A percentile compares a stretch with the other conserved stretches of the same genome.
phyloP scores from a whole-genome alignment of 2,888 invertebrate genomes.

The Epinotia bilunana region DNA sequence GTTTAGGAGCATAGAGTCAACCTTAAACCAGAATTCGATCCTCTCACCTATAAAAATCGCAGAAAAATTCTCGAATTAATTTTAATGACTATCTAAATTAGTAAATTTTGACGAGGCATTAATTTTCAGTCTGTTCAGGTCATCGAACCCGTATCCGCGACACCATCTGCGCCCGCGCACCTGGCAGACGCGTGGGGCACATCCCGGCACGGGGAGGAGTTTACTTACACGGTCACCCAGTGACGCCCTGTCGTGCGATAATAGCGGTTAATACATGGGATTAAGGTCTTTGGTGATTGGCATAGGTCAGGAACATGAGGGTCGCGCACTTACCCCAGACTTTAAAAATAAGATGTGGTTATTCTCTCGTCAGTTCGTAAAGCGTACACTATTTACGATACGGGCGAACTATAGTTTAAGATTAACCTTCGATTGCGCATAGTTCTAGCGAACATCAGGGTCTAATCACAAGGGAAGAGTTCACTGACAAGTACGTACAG shows the following conservation, averaged over 20 bases:
- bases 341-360: neutral
- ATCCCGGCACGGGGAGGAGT: constrained; percentile 21
- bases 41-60: neutral
- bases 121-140: constrained; percentile 25
- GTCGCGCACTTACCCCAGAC: neutral
- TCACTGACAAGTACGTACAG: too few relatives aligned
- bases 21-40: too few relatives aligned
- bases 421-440: neutral
- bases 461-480: neutral
- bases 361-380: neutral
- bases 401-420: neutral
- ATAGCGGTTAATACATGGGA: neutral
- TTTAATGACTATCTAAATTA: neutral
- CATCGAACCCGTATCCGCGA: constrained; percentile 32
- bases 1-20: too few relatives aligned
- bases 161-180: constrained; percentile 70
- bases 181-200: constrained; percentile 73
- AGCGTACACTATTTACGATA: neutral
- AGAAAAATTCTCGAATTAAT: neutral
- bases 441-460: neutral
- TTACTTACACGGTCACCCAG: constrained; percentile 14
- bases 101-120: neutral
- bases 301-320: neutral
- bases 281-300: neutral
- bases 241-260: constrained; percentile 1